These are phyloP conservation scores for Acrossocheilus fasciatus DNA, from an alignment of 2,797 vertebrate species.

Conservation along the genomic window DNA sequence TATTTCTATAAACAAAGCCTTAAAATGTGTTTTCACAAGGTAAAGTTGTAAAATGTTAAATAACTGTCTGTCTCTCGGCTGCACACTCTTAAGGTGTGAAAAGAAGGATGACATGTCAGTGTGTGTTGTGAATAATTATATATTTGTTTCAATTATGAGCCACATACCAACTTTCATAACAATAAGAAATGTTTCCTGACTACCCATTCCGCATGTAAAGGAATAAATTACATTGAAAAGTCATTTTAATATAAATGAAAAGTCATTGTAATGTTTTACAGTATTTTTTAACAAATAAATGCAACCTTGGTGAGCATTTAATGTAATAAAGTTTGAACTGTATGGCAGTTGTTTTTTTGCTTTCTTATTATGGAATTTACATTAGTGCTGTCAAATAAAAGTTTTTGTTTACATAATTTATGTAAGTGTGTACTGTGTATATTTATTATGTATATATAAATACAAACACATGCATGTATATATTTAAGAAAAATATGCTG, in stretches of 20 bases:
- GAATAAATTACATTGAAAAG: neutral
- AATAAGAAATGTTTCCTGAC: neutral
- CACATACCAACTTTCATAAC: neutral
- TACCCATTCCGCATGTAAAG: neutral
- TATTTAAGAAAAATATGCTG: too few relatives aligned
- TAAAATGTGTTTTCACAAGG: constrained; percentile 4
- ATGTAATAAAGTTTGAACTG: neutral
- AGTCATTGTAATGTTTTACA: neutral
- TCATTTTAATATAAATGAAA: neutral
- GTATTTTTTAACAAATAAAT: neutral
- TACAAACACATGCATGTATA: too few relatives aligned
- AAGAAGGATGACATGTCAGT: neutral
- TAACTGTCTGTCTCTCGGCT: neutral
- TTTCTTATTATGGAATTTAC: neutral
- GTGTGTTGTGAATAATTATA: neutral
- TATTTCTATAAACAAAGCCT: constrained; percentile 6
- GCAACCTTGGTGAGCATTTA: neutral
- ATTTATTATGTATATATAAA: too few relatives aligned
- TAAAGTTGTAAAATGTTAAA: constrained; percentile 20
- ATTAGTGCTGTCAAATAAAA: too few relatives aligned
- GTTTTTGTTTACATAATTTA: too few relatives aligned
- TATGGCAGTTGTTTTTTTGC: too few relatives aligned
- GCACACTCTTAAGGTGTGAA: neutral
- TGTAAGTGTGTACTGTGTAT: too few relatives aligned
- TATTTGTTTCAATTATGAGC: neutral